Evolutionary conservation across 2,113 vertebrate species (phyloP).

Genomic region (Eolophus roseicapilla): DNA sequence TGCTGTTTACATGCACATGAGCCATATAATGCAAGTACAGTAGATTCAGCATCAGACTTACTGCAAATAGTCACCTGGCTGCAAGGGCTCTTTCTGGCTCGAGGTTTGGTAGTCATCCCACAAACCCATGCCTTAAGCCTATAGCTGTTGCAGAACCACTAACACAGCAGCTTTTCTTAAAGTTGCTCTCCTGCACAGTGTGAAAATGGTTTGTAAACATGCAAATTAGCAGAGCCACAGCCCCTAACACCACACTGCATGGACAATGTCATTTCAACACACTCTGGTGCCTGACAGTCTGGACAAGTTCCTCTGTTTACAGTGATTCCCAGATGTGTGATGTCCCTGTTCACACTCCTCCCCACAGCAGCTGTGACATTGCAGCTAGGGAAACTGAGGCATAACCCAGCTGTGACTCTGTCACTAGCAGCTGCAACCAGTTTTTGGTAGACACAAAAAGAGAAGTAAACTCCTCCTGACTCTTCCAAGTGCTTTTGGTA

Average conservation of each 20-base stretch:
- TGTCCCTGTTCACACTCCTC: background rate
- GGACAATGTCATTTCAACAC: background rate
- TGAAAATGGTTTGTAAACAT: background rate
- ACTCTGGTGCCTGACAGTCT: background rate
- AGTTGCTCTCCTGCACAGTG: background rate
- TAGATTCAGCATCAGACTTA: background rate
- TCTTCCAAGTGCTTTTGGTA: background rate
- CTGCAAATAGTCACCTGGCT: background rate
- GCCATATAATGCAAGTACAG: background rate
- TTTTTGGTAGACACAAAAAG: background rate
- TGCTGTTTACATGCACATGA: background rate
- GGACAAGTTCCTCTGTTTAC: background rate
- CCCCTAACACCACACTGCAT: no score
- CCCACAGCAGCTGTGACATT: background rate
- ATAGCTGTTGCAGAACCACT: background rate
- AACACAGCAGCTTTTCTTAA: background rate
- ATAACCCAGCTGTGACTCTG: background rate
- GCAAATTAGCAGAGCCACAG: background rate
- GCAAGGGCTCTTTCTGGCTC: background rate
- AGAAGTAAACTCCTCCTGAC: background rate
- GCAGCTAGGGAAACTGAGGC: background rate
- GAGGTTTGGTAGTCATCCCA: background rate
- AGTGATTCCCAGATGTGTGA: background rate
- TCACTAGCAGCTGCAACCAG: background rate
- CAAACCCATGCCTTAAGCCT: background rate